Base-by-base conservation (phyloP, 2,888 invertebrate genomes). In the Melieria omissa region DNA sequence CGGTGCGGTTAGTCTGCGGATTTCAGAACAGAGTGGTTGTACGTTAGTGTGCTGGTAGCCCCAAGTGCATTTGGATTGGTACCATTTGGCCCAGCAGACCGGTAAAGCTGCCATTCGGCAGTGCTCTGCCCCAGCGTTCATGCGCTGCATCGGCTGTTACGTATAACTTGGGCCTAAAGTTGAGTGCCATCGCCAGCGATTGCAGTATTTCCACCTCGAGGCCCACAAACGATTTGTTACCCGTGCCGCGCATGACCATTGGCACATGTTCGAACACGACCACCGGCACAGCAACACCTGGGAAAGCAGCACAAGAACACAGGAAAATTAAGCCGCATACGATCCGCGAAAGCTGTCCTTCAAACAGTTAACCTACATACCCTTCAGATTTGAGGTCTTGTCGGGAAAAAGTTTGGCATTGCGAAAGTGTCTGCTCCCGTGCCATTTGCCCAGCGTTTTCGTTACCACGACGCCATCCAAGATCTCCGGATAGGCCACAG, bases 1-100 rank as follows among this genome's bases (percentile, higher is more conserved):
- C 94, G 66, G 87, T 87, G 1, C 91, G 90, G 47, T 88, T 87
- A 0, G 90, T 79, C 84, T 84, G 60, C 47, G 14, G 57, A 71
- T 49, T 61, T 70, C 69, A 72, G 54, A n/a, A 71, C 71, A 41
- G 46, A 14, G 58, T 44, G n/a, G 54, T 65, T n/a, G 12, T 8
- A n/a, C 16, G 42, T 42, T 44, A 55, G 4, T 4, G 9, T 49
- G 4, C 4, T 12, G 49, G 47, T 16, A 9, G 10, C 1, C 16
- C 12, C 3, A 3, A 7, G 12, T 55, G 14, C 44, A n/a, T 0
- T 14, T 41, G 9, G 16, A 1, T 5, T 14, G 6, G 54, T 54
- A 86, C 89, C 88, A 93, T 91, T 88, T 95, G 93, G 0, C 93
- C 93, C 58, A 94, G 87, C 0, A 95, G 87, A 0, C 95, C 94